Base-by-base conservation (phyloP, 2,888 invertebrate species). In the Mallateleia sp. region DNA sequence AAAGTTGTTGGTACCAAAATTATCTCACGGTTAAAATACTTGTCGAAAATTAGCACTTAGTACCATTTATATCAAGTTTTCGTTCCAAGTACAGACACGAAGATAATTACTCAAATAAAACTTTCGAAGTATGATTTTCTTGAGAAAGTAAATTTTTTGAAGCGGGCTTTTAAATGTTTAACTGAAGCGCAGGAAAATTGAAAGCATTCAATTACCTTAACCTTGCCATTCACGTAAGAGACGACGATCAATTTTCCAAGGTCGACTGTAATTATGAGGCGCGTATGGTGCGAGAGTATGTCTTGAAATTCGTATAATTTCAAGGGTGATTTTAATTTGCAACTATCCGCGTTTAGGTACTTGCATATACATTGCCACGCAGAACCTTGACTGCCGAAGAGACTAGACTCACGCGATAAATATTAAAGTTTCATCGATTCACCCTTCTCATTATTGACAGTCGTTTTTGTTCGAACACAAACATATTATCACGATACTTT, bases 321-420 rank as follows among this genome's bases (percentile, higher is more conserved):
- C 84, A 84, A 84, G 84, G 84, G 79, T 84, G 74, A 58, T 74
- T 84, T 64, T 77, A 84, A 79, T 84, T 84, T 78, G 58, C 45
- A 47, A 78, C 64, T 78, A 72, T 72, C 58, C 78, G 64, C 47
- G 69, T 34, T n/a, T 45, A 66, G 32, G n/a, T n/a, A n/a, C n/a
- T n/a, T n/a, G 18, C 9, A 56, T 84, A 84, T 52, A 84, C 52
- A 58, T 80, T n/a, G 56, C 20, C 67, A 47, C 52, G 32, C 47
- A 66, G 42, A 84, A 84, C 84, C 78, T 84, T 84, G 84, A 58
- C 50, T 66, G 47, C 11, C 32, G 69, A 66, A 56, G 66, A 50
- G 78, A 78, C 78, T 78, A 66, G 66, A 67, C 72, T 78, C 84
- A 78, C 78, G 78, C 84, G 84, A 84, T 84, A 72, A 84, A 84